phyloP scores from a whole-genome alignment of 2,797 vertebrate genomes.

The Schizothorax lantsangensis region DNA sequence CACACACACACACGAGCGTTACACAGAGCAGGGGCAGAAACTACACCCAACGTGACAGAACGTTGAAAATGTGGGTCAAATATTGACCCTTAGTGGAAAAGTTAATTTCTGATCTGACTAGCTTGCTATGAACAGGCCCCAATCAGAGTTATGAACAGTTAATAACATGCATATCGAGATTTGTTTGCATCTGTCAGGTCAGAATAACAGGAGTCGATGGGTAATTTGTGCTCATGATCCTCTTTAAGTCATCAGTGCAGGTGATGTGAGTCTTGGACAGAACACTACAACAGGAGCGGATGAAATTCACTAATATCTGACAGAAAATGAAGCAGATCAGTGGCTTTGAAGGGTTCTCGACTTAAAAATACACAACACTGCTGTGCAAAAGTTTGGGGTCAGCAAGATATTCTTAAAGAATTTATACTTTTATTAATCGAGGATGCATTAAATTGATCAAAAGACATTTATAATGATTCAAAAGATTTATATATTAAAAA shows the following conservation, averaged over 20 bases:
- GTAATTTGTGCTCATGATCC: not conserved
- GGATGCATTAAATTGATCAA: too few species aligned
- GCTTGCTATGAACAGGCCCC: too few species aligned
- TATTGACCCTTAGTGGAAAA: not conserved
- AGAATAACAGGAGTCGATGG: not conserved
- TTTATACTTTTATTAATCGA: too few species aligned
- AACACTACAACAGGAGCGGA: not conserved
- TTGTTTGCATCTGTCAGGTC: not conserved
- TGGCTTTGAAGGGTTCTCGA: too few species aligned
- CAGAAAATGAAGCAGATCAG: not conserved
- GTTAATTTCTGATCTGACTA: not conserved
- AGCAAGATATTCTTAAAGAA: too few species aligned
- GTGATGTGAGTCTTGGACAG: not conserved
- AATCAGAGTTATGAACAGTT: not conserved
- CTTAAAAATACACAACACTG: too few species aligned
- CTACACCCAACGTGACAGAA: not conserved
- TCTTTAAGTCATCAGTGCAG: not conserved
- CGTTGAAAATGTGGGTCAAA: not conserved
- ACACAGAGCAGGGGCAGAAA: not conserved
- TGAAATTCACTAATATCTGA: constrained; percentile 9
- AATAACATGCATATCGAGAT: not conserved
- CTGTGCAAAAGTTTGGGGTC: too few species aligned
- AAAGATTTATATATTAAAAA: too few species aligned
- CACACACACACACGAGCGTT: not conserved
- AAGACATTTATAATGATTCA: too few species aligned